Conservation (phyloP, 37 sponge, comb jelly and placozoan genomes). For the Chondrilla cf. caribensis region DNA sequence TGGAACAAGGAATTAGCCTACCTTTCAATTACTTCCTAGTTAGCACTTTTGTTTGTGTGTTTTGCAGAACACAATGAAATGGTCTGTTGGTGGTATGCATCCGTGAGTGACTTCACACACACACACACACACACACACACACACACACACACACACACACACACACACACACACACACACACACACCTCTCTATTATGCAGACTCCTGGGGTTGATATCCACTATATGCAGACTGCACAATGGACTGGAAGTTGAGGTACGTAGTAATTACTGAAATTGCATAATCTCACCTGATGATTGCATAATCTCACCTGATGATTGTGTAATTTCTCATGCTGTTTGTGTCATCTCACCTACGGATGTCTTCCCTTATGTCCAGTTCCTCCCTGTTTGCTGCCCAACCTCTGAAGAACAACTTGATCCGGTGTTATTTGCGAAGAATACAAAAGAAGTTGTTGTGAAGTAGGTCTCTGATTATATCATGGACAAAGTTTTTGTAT, state of each 20-base stretch:
- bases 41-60: not conserved
- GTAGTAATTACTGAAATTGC: not conserved
- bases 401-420: not conserved
- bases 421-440: not conserved
- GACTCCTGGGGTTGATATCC: slow-evolving; percentile 25
- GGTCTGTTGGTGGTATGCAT: slow-evolving; percentile 29
- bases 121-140: not conserved
- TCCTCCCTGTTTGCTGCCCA: not conserved
- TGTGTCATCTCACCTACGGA: not conserved
- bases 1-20: not conserved
- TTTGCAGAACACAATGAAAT: slow-evolving; percentile 45
- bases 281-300: not conserved
- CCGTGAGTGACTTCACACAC: slow-evolving; percentile 23
- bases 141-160: slow-evolving; percentile 1
- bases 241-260: slow-evolving; percentile 47
- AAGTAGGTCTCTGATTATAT: no score
- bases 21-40: not conserved
- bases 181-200: not conserved
- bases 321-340: slow-evolving; percentile 4
- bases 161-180: slow-evolving; percentile 33
- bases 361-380: not conserved
- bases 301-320: no score
- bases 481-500: no score
- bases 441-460: no score
- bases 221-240: slow-evolving; percentile 60